Base-by-base conservation (phyloP, 2,113 vertebrate species). In the Chlorodrepanis virens region DNA sequence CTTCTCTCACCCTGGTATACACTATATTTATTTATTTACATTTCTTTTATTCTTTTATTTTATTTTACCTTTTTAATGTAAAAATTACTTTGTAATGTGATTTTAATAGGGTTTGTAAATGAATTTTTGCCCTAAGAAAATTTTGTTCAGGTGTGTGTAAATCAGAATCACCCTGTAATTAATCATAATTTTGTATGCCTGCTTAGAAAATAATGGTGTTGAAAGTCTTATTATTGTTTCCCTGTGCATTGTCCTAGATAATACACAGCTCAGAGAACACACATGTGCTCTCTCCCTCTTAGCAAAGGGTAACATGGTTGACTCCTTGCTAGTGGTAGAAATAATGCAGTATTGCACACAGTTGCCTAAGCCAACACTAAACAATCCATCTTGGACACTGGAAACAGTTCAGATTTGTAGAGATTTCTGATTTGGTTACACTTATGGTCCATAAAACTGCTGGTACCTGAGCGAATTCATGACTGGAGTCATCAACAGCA, bases 281-380 rank as follows among this genome's bases (percentile, higher is more conserved):
- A 22, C 21, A 4, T 29, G 10, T 53, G 13, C 10, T 68, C 15
- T 87, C 3, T 2, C 7, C 10, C 14, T 71, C 50, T 75, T 72
- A 85, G 74, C 37, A 89, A 87, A 59, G 23, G 2, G 3, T 56
- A 70, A 44, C 0, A 0, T 12, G 5, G 0, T 0, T 56, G 20
- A 44, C 19, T 71, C 14, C 29, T 47, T 64, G 28, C 11, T 60
- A 28, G 42, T 56, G 47, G 21, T 35, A 87, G 33, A 63, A 87
- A 84, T 39, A 87, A 75, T 42, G 11, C 19, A 71, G 27, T 40
- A 17, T 68, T 63, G 12, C 25, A 29, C 39, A 64, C 24, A 31
- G 6, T 18, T 76, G 31, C 40, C 52, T 49, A 33, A 93, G 37
- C 25, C 40, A 86, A 39, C 29, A 24, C 69, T 75, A 50, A 89